These are phyloP conservation scores for Drosophila kanekoi DNA, from an alignment of 2,888 invertebrate genomes.

Conservation along the genomic window DNA sequence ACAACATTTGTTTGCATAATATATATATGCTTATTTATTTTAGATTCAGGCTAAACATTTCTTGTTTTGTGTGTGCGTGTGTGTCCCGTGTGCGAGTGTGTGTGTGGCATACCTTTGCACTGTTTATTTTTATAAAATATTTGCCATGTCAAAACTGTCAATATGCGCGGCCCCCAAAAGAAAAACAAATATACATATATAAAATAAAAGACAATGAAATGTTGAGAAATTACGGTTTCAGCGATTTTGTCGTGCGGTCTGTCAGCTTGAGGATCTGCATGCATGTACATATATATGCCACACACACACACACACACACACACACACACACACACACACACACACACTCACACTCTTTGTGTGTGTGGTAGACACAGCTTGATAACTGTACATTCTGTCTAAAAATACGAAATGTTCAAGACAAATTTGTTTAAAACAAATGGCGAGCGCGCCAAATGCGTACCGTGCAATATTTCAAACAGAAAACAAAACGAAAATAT, in stretches of 20 bases:
- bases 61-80: slow-evolving; percentile 3
- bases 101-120: slow-evolving; percentile 8
- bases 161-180: slow-evolving; percentile 46
- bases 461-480: slow-evolving; percentile 22
- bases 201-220: slow-evolving; percentile 57
- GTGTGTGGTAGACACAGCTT: slow-evolving; percentile 42
- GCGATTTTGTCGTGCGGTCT: slow-evolving; percentile 48
- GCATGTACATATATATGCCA: too few species aligned
- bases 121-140: slow-evolving; percentile 33
- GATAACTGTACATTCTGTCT: slow-evolving; percentile 62
- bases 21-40: slow-evolving; percentile 38
- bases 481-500: slow-evolving; percentile 30
- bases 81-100: slow-evolving; percentile 17
- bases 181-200: background rate
- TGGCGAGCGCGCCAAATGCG: slow-evolving; percentile 45
- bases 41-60: slow-evolving; percentile 25
- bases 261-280: background rate
- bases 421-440: slow-evolving; percentile 71
- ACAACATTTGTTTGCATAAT: slow-evolving; percentile 43
- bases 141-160: slow-evolving; percentile 73
- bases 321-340: slow-evolving; percentile 16
- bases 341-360: slow-evolving; percentile 27
- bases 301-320: slow-evolving; percentile 12
- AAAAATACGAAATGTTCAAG: slow-evolving; percentile 68
- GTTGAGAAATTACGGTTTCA: slow-evolving; percentile 50